phyloP scores from a whole-genome alignment of 2,113 vertebrate species.

The Leptobrachium ailaonicum region DNA sequence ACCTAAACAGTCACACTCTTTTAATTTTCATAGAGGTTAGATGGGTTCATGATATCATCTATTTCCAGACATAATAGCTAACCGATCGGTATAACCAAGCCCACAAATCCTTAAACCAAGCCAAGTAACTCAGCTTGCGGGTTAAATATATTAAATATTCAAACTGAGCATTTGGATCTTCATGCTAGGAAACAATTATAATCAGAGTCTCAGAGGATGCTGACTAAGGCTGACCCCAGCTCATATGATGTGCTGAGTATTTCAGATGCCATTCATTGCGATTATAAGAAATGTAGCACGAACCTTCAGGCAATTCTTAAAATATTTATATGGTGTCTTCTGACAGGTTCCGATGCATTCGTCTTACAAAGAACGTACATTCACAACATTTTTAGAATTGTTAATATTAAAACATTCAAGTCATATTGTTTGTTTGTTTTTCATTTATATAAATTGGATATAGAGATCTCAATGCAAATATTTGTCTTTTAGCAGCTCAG shows the following conservation, averaged over 20 bases:
- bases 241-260: conserved; percentile 21
- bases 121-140: no score
- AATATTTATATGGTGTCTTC: conserved; percentile 29
- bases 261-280: conserved; percentile 43
- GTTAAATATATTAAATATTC: no score
- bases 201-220: background rate
- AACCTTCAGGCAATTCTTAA: conserved; percentile 19
- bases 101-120: background rate
- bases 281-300: conserved; percentile 24
- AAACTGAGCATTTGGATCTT: background rate
- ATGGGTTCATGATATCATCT: no score
- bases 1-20: no score
- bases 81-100: background rate
- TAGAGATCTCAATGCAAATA: no score
- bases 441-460: no score
- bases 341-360: conserved; percentile 4
- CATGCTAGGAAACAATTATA: conserved; percentile 15
- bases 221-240: conserved; percentile 3
- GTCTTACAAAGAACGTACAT: no score
- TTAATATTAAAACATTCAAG: no score
- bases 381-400: no score
- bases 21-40: no score
- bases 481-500: no score
- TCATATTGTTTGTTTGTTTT: no score
- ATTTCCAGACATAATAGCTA: background rate